Conservation (phyloP, 2,888 invertebrate genomes). For the Stenoptilia bipunctidactyla region DNA sequence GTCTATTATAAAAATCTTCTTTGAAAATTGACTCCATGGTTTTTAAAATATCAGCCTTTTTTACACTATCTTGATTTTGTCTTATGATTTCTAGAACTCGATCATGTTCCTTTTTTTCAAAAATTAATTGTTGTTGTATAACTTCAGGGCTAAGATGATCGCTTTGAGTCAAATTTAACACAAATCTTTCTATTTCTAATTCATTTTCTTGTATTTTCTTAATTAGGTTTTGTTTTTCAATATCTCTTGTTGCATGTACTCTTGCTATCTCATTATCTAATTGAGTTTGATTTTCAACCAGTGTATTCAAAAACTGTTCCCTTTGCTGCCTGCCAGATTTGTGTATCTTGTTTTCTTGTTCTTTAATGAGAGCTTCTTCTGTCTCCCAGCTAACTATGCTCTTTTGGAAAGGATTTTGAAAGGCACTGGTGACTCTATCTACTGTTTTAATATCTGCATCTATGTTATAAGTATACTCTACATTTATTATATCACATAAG, state of each 20-base stretch:
- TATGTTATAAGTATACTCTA: slow-evolving; percentile 59
- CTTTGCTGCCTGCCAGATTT: slow-evolving; percentile 73
- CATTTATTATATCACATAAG: slow-evolving; percentile 60
- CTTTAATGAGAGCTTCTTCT: slow-evolving; percentile 73
- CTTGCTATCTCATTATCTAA: slow-evolving; percentile 77
- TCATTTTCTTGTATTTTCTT: slow-evolving; percentile 75
- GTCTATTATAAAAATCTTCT: slow-evolving; percentile 74
- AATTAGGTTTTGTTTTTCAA: slow-evolving; percentile 71
- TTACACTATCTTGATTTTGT: slow-evolving; percentile 70
- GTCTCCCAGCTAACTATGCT: slow-evolving; percentile 65
- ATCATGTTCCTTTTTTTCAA: slow-evolving; percentile 77
- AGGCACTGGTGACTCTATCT: slow-evolving; percentile 20
- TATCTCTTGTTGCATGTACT: slow-evolving; percentile 77
- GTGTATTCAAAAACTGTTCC: slow-evolving; percentile 65
- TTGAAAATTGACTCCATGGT: slow-evolving; percentile 79
- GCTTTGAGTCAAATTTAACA: slow-evolving; percentile 74
- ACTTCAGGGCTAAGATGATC: slow-evolving; percentile 72
- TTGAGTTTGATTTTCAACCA: slow-evolving; percentile 74
- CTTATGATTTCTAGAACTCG: slow-evolving; percentile 72
- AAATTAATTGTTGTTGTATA: slow-evolving; percentile 73
- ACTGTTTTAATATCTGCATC: slow-evolving; percentile 27
- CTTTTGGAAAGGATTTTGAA: slow-evolving; percentile 39
- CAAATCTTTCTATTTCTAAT: slow-evolving; percentile 73
- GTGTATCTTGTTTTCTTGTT: slow-evolving; percentile 76
- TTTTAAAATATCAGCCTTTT: slow-evolving; percentile 76